These are phyloP conservation scores for Nothoprocta perdicaria DNA, from an alignment of 2,113 vertebrate species.

Conservation along the genomic window DNA sequence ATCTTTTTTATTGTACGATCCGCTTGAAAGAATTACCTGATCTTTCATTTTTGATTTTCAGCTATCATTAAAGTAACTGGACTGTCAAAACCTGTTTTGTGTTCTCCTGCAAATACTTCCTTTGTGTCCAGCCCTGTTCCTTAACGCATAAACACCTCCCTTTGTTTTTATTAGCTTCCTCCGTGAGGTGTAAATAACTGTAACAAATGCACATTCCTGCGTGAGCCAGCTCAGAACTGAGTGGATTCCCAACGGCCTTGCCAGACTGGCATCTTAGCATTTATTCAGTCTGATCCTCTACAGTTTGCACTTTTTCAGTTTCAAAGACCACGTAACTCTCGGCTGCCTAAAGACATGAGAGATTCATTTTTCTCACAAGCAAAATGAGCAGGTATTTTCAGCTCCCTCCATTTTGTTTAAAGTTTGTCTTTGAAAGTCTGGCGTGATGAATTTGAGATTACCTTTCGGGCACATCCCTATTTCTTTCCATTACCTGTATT, in stretches of 20 bases:
- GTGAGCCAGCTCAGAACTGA: conserved; percentile 28
- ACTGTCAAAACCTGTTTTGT: not conserved
- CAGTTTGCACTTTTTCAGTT: conserved; percentile 25
- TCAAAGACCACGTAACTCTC: conserved; percentile 47
- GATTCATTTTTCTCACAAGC: conserved; percentile 49
- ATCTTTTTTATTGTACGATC: not conserved
- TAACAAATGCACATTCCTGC: conserved; percentile 1
- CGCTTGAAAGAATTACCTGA: not conserved
- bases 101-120: not conserved
- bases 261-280: conserved; percentile 45
- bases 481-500: conserved; percentile 44
- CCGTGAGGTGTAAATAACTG: conserved; percentile 25
- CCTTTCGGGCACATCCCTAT: conserved; percentile 6
- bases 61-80: not conserved
- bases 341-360: conserved; percentile 45
- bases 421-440: conserved; percentile 59
- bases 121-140: not conserved
- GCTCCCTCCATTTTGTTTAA: conserved; percentile 60
- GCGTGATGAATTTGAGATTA: conserved; percentile 51
- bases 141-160: not conserved
- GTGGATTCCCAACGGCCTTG: not conserved
- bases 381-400: conserved; percentile 69
- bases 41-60: not conserved
- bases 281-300: conserved; percentile 56
- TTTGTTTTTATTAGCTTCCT: conserved; percentile 21